Conservation (phyloP, 1,140 invertebrate species). For the Atta texana region DNA sequence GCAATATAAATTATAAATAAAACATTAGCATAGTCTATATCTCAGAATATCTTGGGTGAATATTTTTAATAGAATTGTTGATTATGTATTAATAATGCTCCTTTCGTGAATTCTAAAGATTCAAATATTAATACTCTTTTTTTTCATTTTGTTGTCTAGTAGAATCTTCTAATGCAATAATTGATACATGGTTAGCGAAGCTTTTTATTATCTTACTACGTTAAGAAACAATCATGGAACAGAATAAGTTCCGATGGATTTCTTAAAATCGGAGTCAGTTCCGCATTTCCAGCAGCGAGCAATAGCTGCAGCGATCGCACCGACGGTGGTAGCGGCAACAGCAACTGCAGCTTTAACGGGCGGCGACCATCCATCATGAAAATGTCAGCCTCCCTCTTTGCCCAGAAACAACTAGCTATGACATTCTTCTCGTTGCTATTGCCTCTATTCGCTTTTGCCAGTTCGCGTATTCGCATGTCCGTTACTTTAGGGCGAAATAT, state of each 20-base stretch:
- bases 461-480: slow-evolving; percentile 69
- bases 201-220: not conserved
- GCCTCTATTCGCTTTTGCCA: slow-evolving; percentile 77
- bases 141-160: not conserved
- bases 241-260: slow-evolving; percentile 41
- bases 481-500: slow-evolving; percentile 41
- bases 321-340: slow-evolving; percentile 68
- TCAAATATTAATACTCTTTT: not conserved
- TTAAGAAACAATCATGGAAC: slow-evolving; percentile 27
- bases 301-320: slow-evolving; percentile 73
- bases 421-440: slow-evolving; percentile 84
- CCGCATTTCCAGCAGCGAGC: slow-evolving; percentile 67
- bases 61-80: not conserved
- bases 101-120: not conserved
- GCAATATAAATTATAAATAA: not conserved
- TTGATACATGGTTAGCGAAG: not conserved
- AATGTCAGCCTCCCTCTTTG: slow-evolving; percentile 83
- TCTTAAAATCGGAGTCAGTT: slow-evolving; percentile 43
- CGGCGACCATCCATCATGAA: slow-evolving; percentile 84
- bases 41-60: not conserved
- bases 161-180: not conserved
- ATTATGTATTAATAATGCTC: not conserved
- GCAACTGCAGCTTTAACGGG: slow-evolving; percentile 81
- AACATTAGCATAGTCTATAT: not conserved
- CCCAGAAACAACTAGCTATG: slow-evolving; percentile 85